Evolutionary conservation across 1,140 invertebrate genomes (phyloP), one percentile per base, ranked within the genome.

Genomic region (Drosophila bifasciata): DNA sequence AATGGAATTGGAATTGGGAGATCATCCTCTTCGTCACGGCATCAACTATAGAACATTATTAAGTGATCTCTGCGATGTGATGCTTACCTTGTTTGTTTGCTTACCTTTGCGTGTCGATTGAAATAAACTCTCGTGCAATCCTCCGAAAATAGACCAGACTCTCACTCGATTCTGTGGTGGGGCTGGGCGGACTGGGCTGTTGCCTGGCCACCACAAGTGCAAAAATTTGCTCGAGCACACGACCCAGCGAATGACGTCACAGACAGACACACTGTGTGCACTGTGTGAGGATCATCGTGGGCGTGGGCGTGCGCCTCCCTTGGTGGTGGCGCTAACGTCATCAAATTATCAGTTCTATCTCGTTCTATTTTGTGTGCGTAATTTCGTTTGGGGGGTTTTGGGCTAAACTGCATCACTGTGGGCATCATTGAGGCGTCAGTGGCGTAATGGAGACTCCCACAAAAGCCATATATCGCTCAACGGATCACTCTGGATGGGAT

Each of bases 71-170:
- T 63, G 15, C 21, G 49, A 6, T 50, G 25, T 78, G 57, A 32
- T 49, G 43, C 7, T 44, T 44, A n/a, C n/a, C n/a, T n/a, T n/a
- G n/a, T n/a, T 45, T 76, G 49, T 86, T 86, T 85, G 80, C 86
- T 85, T 85, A 85, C 50, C 61, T 36, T 36, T 80, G 28, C 19
- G 36, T 53, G 41, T 19, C 57, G 21, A 40, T 59, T 44, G 46
- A 76, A 76, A 68, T 63, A 69, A 75, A 69, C 77, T 70, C 83
- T 70, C 81, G 81, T 74, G 81, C 81, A 85, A 85, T 86, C 77
- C 57, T 7, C 73, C 64, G 28, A 61, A 85, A 81, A 81, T 85
- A 85, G 81, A 77, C 17, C 6, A 45, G 32, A 36, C 32, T 36
- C 17, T 32, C 21, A 15, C 17, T 43, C 17, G 56, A 44, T 58